Evolutionary conservation across 1,140 invertebrate species (phyloP), one percentile per base, ranked within the genome.

Genomic region (Pseudachorutes palmiensis): DNA sequence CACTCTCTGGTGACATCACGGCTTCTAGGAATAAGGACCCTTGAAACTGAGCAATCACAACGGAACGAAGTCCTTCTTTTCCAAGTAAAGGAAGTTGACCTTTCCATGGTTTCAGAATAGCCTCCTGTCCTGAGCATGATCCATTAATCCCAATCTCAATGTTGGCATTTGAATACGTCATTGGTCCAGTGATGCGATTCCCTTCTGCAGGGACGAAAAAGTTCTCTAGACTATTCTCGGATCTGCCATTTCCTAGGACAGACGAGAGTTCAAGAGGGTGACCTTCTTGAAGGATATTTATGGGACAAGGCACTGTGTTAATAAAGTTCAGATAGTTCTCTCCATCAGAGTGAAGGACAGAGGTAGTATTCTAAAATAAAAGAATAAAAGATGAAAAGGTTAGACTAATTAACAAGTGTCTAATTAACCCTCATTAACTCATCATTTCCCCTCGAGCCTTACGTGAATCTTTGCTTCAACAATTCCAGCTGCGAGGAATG

Each of bases 401-500:
- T n/a, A n/a, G n/a, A n/a, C n/a, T n/a, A 1, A 41, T 22, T n/a
- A 19, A 19, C 24, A 1, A 62, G 9, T 29, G 28, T 16, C 16
- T 26, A n/a, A 24, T 26, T 29, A 28, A 16, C 16, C 28, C 22
- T 26, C 29, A 24, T 1, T 1, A 58, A 16, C 28, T 41, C 29
- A 45, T 29, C 36, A 9, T 41, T 41, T 2, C 61, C 45, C 9
- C n/a, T 45, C 55, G 31, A 41, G n/a, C 26, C 33, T 64, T 65
- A 77, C 78, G 72, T 86, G 82, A 61, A 87, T 78, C 69, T 79
- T 71, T 1, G 82, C 65, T 75, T 87, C 82, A 24, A 87, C 74
- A 67, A 84, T 71, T 31, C 79, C 85, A 48, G 85, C 82, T 55
- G 84, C 74, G 28, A 83, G 65, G 74, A 87, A 87, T 2, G 85